A percentile compares a stretch with the other conserved stretches of the same genome.
Conservation (phyloP, 2,888 invertebrate species). For the Lithophane semibrunnea region DNA sequence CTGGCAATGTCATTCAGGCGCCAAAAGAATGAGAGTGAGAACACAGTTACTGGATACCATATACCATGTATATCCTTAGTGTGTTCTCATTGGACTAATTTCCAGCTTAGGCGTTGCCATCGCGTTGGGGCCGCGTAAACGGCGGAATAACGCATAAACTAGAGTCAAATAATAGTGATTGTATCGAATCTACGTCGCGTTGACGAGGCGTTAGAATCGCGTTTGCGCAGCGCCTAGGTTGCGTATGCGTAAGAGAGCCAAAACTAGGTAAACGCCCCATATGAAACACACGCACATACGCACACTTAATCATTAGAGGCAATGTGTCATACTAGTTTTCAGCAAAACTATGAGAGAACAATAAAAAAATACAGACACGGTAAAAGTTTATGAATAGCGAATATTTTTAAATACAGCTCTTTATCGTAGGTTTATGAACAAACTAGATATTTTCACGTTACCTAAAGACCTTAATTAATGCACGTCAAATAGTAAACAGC, state of each 20-base stretch:
- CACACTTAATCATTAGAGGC: not conserved
- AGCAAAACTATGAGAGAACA: not conserved
- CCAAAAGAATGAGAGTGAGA: not conserved
- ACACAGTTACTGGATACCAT: too few species aligned
- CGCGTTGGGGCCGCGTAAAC: too few species aligned
- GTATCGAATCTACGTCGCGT: not conserved
- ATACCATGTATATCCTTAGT: too few species aligned
- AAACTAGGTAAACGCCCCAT: not conserved
- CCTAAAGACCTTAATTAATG: conserved; percentile 22
- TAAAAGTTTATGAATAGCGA: not conserved
- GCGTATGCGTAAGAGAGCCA: not conserved
- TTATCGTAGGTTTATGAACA: not conserved
- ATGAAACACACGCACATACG: too few species aligned
- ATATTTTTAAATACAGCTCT: conserved; percentile 4
- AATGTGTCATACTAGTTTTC: not conserved
- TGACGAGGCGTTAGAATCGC: not conserved
- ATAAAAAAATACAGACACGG: not conserved
- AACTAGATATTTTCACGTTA: conserved; percentile 21
- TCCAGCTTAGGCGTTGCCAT: not conserved
- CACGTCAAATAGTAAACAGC: conserved; percentile 38
- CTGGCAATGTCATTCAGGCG: too few species aligned
- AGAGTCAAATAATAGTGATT: too few species aligned
- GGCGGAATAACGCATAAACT: not conserved
- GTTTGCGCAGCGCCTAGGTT: not conserved
- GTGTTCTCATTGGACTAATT: not conserved